A percentile compares a stretch with the other conserved stretches of the same genome.
Conservation (phyloP, 2,888 invertebrate species). For the Linyphia triangularis region DNA sequence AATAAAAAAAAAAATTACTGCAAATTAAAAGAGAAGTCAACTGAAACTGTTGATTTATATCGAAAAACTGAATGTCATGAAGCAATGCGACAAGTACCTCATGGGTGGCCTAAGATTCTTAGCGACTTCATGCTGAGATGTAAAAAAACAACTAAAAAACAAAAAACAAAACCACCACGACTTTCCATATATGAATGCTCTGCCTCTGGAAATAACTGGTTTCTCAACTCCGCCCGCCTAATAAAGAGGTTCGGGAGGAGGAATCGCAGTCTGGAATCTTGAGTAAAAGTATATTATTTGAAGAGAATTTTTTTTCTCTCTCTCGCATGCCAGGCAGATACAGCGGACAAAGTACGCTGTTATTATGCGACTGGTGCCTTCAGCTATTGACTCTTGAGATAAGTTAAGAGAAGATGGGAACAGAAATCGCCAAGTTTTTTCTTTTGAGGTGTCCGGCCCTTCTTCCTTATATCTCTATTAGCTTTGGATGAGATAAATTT, state of each 20-base stretch:
- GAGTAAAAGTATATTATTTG: slow-evolving; percentile 20
- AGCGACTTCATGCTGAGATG: background rate
- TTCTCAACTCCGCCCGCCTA: slow-evolving; percentile 35
- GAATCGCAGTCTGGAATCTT: slow-evolving; percentile 22
- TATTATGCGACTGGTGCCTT: slow-evolving; percentile 9
- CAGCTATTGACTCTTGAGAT: slow-evolving; percentile 19
- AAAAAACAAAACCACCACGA: background rate
- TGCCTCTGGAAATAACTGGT: slow-evolving; percentile 43
- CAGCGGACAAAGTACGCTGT: slow-evolving; percentile 5
- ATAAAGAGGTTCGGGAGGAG: slow-evolving; percentile 31
- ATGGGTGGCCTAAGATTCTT: slow-evolving; percentile 30
- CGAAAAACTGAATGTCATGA: background rate
- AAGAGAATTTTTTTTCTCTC: background rate
- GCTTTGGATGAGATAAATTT: background rate
- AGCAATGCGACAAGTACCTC: background rate
- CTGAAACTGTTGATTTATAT: slow-evolving; percentile 6
- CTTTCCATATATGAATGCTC: background rate
- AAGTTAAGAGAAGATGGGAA: background rate
- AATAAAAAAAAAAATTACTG: background rate
- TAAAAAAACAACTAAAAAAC: background rate
- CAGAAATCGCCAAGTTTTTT: background rate
- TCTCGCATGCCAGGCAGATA: background rate
- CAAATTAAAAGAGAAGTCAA: background rate
- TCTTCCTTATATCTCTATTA: background rate
- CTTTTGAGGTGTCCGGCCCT: background rate